These are phyloP conservation scores for Micrasema longulum DNA, from an alignment of 1,140 invertebrate genomes.

Conservation along the genomic window DNA sequence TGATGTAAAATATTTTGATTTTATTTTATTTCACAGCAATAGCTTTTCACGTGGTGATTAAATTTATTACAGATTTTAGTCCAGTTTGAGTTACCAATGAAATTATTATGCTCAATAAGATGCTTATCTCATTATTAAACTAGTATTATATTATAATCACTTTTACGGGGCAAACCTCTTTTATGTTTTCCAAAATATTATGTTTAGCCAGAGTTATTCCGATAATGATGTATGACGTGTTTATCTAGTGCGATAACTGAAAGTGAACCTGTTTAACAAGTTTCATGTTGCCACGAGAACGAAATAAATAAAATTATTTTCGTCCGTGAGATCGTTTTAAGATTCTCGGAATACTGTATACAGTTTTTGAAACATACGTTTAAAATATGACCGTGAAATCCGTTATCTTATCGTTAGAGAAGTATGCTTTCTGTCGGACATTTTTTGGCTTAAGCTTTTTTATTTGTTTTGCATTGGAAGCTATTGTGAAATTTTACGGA, in stretches of 20 bases:
- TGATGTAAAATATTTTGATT: too few relatives aligned
- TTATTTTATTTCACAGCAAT: too few relatives aligned
- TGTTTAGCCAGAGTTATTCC: background rate
- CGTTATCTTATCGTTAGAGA: background rate
- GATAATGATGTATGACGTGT: background rate
- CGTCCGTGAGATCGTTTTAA: background rate
- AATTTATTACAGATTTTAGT: background rate
- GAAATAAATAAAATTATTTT: background rate
- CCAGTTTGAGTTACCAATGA: background rate
- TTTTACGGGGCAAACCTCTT: background rate
- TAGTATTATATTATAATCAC: background rate
- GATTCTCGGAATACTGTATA: background rate
- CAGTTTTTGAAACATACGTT: background rate
- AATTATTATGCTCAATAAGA: background rate
- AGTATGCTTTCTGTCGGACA: constrained; percentile 2
- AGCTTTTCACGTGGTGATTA: too few relatives aligned
- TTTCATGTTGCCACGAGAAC: constrained; percentile 8
- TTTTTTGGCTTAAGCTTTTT: too few relatives aligned
- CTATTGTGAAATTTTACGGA: too few relatives aligned
- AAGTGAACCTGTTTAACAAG: constrained; percentile 24
- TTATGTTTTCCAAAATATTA: background rate
- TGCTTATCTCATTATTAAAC: background rate
- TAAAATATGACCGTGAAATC: constrained; percentile 4
- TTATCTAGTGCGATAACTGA: constrained; percentile 1
- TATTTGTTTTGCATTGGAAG: too few relatives aligned